Evolutionary conservation across 2,113 vertebrate species (phyloP).

Genomic region (Corydoras sp.): DNA sequence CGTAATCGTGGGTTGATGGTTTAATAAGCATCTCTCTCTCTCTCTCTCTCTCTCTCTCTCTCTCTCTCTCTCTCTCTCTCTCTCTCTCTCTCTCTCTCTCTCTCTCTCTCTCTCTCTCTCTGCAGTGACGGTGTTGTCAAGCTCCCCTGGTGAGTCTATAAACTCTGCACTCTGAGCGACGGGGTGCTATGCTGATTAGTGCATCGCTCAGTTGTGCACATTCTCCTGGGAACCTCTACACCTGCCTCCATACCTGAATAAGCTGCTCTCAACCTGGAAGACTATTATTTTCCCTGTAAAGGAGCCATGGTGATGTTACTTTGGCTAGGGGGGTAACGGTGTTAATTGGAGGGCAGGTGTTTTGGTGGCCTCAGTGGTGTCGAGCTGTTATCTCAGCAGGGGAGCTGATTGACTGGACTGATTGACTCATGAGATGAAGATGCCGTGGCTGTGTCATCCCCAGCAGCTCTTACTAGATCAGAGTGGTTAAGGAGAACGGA

Average conservation of each 20-base stretch:
- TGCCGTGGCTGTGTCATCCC: constrained; percentile 66
- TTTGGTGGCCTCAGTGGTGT: constrained; percentile 25
- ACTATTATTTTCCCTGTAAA: background rate
- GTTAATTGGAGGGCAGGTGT: constrained; percentile 27
- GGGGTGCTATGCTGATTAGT: constrained; percentile 60
- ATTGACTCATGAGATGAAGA: constrained; percentile 70
- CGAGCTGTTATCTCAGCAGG: constrained; percentile 19
- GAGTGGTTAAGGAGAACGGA: constrained; percentile 68
- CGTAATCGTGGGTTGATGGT: background rate
- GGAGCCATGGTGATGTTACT: constrained; percentile 67
- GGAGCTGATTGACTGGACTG: constrained; percentile 29
- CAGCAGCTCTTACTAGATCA: constrained; percentile 52
- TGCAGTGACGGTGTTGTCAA: constrained; percentile 35
- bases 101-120: constrained; percentile 42
- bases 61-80: constrained; percentile 15
- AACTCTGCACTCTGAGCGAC: constrained; percentile 50
- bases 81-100: constrained; percentile 21
- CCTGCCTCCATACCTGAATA: constrained; percentile 32
- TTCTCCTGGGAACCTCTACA: constrained; percentile 28
- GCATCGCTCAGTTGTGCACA: constrained; percentile 41
- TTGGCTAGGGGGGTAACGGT: constrained; percentile 70
- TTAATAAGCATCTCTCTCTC: background rate
- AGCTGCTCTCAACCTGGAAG: too few species aligned
- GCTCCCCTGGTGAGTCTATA: constrained; percentile 43
- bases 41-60: background rate